A percentile compares a stretch with the other conserved stretches of the same genome.
phyloP scores from a whole-genome alignment of 2,797 vertebrate species.

The Sylvia borin region DNA sequence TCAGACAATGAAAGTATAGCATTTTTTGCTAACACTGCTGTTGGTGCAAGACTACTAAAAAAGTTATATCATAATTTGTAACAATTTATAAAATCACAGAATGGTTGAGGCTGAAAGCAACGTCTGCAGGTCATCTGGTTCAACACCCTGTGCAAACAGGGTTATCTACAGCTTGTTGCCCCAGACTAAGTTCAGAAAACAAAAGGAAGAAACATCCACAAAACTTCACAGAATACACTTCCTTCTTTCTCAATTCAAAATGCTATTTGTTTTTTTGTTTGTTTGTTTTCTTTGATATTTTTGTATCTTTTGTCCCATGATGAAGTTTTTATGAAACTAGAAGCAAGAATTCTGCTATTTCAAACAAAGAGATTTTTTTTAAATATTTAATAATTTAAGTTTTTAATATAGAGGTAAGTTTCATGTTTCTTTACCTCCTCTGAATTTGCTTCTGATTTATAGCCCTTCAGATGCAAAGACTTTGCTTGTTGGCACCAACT shows the following conservation, averaged over 20 bases:
- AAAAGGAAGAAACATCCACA: neutral
- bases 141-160: rapidly evolving
- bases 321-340: neutral
- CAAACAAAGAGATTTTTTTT: neutral
- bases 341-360: neutral
- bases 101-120: neutral
- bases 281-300: neutral
- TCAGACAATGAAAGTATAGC: neutral
- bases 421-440: neutral
- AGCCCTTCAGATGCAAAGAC: neutral
- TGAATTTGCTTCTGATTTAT: neutral
- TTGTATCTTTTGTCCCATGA: neutral
- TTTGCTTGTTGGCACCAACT: neutral
- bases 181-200: neutral
- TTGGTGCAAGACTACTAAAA: neutral
- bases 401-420: neutral
- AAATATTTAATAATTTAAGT: neutral
- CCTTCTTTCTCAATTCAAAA: neutral
- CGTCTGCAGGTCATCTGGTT: neutral
- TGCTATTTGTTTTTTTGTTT: rapidly evolving
- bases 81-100: neutral
- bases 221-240: neutral
- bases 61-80: neutral
- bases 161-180: neutral
- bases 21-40: neutral